Evolutionary conservation across 2,888 invertebrate species (phyloP).

Genomic region (Drosophila siamana): DNA sequence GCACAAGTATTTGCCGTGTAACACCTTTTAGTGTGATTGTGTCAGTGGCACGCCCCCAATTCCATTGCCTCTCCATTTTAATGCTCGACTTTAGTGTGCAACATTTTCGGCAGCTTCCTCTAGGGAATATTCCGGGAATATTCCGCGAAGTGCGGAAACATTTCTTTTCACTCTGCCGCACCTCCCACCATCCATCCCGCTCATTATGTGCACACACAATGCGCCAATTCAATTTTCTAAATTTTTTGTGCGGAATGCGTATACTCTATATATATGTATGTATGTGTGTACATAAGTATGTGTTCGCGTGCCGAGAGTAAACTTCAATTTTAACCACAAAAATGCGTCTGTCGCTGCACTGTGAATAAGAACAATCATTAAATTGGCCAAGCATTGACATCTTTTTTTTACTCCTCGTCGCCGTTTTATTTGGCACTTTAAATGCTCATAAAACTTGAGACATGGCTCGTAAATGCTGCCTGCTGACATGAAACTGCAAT

Average conservation of each 20-base stretch:
- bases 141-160: neutral
- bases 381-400: constrained; percentile 9
- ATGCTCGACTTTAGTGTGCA: constrained; percentile 49
- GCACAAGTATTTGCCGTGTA: constrained; percentile 57
- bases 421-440: constrained; percentile 58
- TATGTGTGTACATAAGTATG: constrained; percentile 24
- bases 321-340: constrained; percentile 35
- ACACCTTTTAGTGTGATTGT: constrained; percentile 78
- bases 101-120: constrained; percentile 8
- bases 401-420: constrained; percentile 30
- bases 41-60: constrained; percentile 31
- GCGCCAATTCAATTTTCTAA: constrained; percentile 67
- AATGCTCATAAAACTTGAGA: constrained; percentile 59
- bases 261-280: neutral
- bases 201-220: constrained; percentile 44
- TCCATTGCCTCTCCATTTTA: constrained; percentile 23
- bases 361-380: constrained; percentile 16
- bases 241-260: constrained; percentile 41
- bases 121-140: constrained; percentile 6
- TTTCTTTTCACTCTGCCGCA: neutral
- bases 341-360: constrained; percentile 17
- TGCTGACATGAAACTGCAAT: constrained; percentile 60
- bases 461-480: constrained; percentile 39
- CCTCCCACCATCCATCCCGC: neutral
- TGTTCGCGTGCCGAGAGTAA: too few relatives aligned